Evolutionary conservation across 2,797 vertebrate genomes (phyloP), one percentile per base, ranked within the genome.

Genomic region (Mormyrus hasselquistii): DNA sequence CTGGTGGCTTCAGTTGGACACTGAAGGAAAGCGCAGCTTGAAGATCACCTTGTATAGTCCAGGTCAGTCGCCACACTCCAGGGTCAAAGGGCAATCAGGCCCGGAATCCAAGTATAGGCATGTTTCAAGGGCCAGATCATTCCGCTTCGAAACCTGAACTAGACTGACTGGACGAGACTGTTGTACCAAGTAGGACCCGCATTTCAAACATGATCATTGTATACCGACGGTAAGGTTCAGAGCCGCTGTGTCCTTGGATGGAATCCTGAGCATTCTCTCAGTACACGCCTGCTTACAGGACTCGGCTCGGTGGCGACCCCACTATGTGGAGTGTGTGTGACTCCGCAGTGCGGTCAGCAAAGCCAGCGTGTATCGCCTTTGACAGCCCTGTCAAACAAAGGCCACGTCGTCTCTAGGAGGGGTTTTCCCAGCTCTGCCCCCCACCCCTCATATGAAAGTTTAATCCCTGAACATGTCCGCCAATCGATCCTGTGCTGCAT

Each of bases 331-430:
- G 5, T 79, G 73, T 79, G 34, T 44, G 34, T 79, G 73, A 41
- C 16, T 79, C 73, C 2, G 52, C 89, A 62, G 86, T 10, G 34
- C 4, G 59, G 79, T 90, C 88, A 88, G 85, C 55, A 87, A 65
- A 90, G 90, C 84, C 90, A 62, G 89, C 44, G 86, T 93, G 92
- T 90, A 7, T 92, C 93, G 91, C 91, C 87, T 91, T 95, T 93
- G 94, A 94, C 94, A 90, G 87, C 88, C 93, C 88, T 89, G 84
- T 83, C 91, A 89, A 92, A 93, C 84, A 89, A 92, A 93, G 94
- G 91, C 93, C 93, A 6, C 10, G n/a, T 0, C 10, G 2, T 47
- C 47, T 47, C 12, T 86, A 19, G 9, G 52, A 86, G 52, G 85
- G 85, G 25, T 55, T 86, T 55, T 25, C 25, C 52, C 52, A 29